Conservation (phyloP, 2,113 vertebrate species). For the Phyllopteryx taeniolatus region DNA sequence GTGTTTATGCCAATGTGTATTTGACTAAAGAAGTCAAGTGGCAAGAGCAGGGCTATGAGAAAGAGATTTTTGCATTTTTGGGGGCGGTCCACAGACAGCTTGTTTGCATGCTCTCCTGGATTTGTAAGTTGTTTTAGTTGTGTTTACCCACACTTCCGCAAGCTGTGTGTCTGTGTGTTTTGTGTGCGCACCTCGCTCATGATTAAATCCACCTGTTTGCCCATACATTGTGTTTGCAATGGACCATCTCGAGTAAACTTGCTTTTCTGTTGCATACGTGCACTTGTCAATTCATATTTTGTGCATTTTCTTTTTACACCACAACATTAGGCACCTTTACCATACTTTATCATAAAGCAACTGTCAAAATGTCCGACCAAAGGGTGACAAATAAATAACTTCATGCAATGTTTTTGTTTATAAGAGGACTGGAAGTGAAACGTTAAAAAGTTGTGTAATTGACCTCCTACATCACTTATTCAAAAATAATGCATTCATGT, state of each 20-base stretch:
- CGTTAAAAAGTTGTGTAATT: no score
- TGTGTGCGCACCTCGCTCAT: not conserved
- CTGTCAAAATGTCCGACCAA: no score
- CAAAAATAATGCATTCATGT: no score
- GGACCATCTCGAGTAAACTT: constrained; percentile 40
- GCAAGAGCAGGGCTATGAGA: not conserved
- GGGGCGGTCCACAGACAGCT: not conserved
- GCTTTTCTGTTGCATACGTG: constrained; percentile 5
- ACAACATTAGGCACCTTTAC: not conserved
- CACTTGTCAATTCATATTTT: not conserved
- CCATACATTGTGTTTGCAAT: constrained; percentile 16
- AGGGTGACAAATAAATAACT: no score
- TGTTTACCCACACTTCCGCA: not conserved
- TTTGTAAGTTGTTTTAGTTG: not conserved
- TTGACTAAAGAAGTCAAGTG: not conserved
- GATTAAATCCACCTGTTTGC: constrained; percentile 28
- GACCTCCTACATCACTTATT: no score
- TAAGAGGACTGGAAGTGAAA: no score
- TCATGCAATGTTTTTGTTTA: no score
- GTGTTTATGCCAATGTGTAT: not conserved
- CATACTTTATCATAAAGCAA: not conserved
- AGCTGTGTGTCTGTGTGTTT: not conserved
- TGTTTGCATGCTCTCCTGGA: constrained; percentile 5
- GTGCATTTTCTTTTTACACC: not conserved
- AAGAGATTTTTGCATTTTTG: not conserved